Evolutionary conservation across 2,888 invertebrate genomes (phyloP).

Genomic region (Cactoblastis cactorum): DNA sequence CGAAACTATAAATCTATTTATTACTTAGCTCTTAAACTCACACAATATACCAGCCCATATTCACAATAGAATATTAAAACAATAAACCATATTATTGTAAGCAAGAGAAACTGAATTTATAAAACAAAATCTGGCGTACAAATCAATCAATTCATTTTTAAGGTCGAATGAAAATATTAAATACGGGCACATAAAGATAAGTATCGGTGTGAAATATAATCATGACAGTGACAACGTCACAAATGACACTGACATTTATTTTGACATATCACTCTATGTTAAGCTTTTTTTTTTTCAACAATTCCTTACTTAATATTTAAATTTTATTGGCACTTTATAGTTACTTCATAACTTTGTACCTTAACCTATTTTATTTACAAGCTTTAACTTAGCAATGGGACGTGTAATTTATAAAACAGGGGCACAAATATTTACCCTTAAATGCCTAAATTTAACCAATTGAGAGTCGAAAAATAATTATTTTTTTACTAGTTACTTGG

Average conservation of each 20-base stretch:
- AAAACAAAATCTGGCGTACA: no score
- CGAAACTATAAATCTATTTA: no score
- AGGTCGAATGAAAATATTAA: no score
- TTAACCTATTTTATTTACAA: conserved; percentile 22
- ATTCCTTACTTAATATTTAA: conserved; percentile 14
- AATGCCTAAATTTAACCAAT: not conserved
- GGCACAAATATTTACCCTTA: not conserved
- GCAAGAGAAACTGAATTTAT: no score
- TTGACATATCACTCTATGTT: not conserved
- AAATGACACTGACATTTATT: not conserved
- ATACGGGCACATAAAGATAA: no score
- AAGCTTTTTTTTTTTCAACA: not conserved
- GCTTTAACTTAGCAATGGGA: not conserved
- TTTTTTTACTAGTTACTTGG: not conserved
- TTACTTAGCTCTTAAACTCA: no score
- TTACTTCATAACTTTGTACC: conserved; percentile 26
- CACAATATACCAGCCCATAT: no score
- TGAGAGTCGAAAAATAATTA: not conserved
- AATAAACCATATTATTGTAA: no score
- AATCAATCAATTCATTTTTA: no score
- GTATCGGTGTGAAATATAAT: no score
- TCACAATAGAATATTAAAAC: no score
- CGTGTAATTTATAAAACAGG: not conserved
- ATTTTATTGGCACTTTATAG: conserved; percentile 37
- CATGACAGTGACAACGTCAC: no score